Evolutionary conservation across 2,797 vertebrate species (phyloP), one percentile per base, ranked within the genome.

Genomic region (Xenentodon cancila): DNA sequence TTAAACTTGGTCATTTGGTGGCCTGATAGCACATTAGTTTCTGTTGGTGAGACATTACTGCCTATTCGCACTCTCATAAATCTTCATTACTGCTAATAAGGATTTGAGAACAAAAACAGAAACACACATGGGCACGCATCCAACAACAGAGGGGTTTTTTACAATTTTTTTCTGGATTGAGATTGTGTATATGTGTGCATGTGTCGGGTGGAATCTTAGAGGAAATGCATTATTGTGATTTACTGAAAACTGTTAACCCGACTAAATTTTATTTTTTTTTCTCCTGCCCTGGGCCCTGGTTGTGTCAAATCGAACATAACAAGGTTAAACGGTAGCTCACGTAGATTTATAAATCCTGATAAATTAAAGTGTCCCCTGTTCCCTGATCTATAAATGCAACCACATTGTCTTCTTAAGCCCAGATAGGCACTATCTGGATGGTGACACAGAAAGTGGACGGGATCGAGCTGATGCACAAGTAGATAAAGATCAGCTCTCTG

Each of bases 21-120:
- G 49, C 63, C 63, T 85, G 82, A 85, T 71, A 74, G 76, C 71
- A 66, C 47, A 71, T 81, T 60, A 66, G 45, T 87, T 77, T 83
- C 86, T 90, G 59, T 60, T 61, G 69, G 75, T 67, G 63, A 51
- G 62, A 84, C 80, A 86, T 90, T 80, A 80, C 65, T 59, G 79
- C 75, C 64, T n/a, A 64, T 64, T 75, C 51, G 62, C 37, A 60
- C 54, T 45, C 68, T 74, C 63, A 78, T 77, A 82, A 64, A 56
- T 86, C 77, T 82, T 81, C 73, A 86, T 89, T 89, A 88, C 17
- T n/a, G 22, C 69, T 73, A 82, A 78, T 71, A 82, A 82, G 66
- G 58, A 71, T 70, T 66, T 59, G 55, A 73, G 67, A 87, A 71
- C 46, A 43, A 12, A n/a, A 46, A 58, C 44, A 59, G 37, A 64